Base-by-base conservation (phyloP, 64 coral and sea anemone species). In the Pocillopora verrucosa region DNA sequence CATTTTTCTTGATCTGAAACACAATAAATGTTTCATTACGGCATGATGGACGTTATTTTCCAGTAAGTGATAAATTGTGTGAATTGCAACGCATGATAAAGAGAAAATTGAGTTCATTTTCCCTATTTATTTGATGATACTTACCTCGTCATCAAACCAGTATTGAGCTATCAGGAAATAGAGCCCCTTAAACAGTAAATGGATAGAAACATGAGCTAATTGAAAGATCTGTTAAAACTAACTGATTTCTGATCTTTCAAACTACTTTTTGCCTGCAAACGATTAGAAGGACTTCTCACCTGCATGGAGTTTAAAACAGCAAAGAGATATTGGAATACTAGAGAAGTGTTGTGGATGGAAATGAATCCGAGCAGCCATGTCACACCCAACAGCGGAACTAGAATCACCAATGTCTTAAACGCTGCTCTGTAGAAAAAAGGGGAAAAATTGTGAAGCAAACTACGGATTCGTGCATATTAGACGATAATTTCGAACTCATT, bases 91-190 rank as follows among this genome's bases (percentile, higher is more conserved):
- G 16, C 61, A 17, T 17, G 16, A 63, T 15, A 63, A 1, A 63
- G 11, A 63, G 30, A 17, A 69, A 69, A 69, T 4, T 22, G 19
- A n/a, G 20, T 24, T 5, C 4, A 5, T 3, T 69, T 69, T 19
- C 24, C 7, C 10, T 70, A 24, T 70, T 12, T n/a, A 69, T n/a
- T 69, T 10, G 9, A 24, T 4, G 24, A n/a, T 74, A 92, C 82
- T 92, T 86, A 92, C 90, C 16, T 92, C 90, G 14, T 92, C 90
- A 25, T 92, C 90, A 34, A 86, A 92, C 16, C 36, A 59, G 51
- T 84, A 92, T 22, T 92, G 90, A 11, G 90, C 82, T 13, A 92
- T 61, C 59, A 92, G 70, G 74, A 92, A 92, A 76, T 92, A 92
- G 12, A 92, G 14, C 22, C 90, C 90, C 90, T 92, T 72, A 38